Percentiles rank a stretch among this genome's conserved stretches.
phyloP scores from a whole-genome alignment of 2,888 invertebrate genomes.

The Exocentrus adspersus region DNA sequence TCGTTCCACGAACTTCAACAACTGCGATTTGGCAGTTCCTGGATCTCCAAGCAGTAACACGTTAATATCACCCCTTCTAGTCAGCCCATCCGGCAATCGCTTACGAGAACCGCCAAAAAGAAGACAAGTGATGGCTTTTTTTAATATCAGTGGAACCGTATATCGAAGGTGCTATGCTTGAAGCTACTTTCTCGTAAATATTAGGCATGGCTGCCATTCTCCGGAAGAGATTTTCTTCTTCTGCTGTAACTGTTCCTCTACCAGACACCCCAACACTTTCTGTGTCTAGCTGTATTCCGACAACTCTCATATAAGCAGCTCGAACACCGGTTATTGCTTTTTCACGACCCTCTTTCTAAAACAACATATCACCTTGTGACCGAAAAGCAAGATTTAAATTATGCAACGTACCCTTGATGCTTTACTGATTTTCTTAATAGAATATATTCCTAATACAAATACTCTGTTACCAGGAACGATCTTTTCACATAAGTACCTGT shows the following conservation, averaged over 20 bases:
- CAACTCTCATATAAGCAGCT: conserved; percentile 92
- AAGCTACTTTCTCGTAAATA: conserved; percentile 88
- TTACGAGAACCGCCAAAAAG: conserved; percentile 90
- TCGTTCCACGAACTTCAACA: conserved; percentile 96
- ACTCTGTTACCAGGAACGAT: conserved; percentile 97
- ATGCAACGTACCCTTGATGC: conserved; percentile 67
- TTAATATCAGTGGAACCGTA: conserved; percentile 95
- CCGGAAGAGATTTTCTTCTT: conserved; percentile 85
- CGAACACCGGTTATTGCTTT: conserved; percentile 90
- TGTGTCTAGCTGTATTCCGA: conserved; percentile 89
- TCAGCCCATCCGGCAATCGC: conserved; percentile 92
- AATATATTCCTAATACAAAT: conserved; percentile 93
- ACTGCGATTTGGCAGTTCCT: conserved; percentile 98
- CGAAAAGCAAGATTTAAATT: neutral
- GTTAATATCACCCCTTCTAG: conserved; percentile 96
- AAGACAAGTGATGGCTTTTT: conserved; percentile 93
- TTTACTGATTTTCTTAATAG: conserved; percentile 88
- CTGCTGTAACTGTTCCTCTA: conserved; percentile 68
- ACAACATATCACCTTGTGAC: conserved; percentile 26
- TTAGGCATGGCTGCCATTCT: conserved; percentile 86
- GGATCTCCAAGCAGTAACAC: conserved; percentile 96
- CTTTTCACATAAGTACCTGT: conserved; percentile 91
- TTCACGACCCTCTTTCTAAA: conserved; percentile 75
- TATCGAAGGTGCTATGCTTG: conserved; percentile 96
- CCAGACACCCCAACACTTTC: conserved; percentile 77